These are phyloP conservation scores for Coreoperca whiteheadi DNA, from an alignment of 2,113 vertebrate species.

Conservation along the genomic window DNA sequence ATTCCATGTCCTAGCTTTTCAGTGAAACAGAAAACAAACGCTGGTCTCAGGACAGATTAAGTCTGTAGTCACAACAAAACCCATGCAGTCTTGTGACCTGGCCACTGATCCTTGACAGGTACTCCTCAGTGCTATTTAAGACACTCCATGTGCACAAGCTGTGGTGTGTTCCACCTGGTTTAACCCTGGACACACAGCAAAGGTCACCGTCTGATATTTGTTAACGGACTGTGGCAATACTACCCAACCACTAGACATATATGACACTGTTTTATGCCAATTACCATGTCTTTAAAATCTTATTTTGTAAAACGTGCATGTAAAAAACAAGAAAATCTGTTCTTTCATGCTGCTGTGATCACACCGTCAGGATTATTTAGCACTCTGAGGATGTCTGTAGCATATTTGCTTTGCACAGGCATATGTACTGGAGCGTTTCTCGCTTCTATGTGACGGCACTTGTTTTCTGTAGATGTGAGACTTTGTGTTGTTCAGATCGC, in stretches of 20 bases:
- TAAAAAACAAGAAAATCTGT: neutral
- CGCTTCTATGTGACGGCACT: neutral
- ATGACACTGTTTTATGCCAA: neutral
- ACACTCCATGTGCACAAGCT: slow-evolving; percentile 22
- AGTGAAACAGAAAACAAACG: neutral
- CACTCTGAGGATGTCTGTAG: neutral
- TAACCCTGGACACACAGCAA: slow-evolving; percentile 35
- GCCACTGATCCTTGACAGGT: slow-evolving; percentile 39
- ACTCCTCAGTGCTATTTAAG: slow-evolving; percentile 53
- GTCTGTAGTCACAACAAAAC: slow-evolving; percentile 4
- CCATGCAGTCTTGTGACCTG: slow-evolving; percentile 22
- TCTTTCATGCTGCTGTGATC: slow-evolving; percentile 4
- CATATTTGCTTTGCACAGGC: slow-evolving; percentile 20
- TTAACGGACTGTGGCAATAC: slow-evolving; percentile 10
- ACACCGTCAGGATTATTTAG: neutral
- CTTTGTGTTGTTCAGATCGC: slow-evolving; percentile 19
- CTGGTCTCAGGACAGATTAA: neutral
- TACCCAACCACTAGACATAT: neutral
- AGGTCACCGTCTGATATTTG: slow-evolving; percentile 41
- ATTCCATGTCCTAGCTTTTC: neutral
- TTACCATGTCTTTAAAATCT: neutral
- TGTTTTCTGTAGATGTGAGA: slow-evolving; percentile 40
- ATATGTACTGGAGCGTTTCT: slow-evolving; percentile 32
- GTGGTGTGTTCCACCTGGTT: slow-evolving; percentile 43
- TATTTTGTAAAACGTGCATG: neutral